Conservation (phyloP, 2,888 invertebrate genomes). For the Diarsia mendica region DNA sequence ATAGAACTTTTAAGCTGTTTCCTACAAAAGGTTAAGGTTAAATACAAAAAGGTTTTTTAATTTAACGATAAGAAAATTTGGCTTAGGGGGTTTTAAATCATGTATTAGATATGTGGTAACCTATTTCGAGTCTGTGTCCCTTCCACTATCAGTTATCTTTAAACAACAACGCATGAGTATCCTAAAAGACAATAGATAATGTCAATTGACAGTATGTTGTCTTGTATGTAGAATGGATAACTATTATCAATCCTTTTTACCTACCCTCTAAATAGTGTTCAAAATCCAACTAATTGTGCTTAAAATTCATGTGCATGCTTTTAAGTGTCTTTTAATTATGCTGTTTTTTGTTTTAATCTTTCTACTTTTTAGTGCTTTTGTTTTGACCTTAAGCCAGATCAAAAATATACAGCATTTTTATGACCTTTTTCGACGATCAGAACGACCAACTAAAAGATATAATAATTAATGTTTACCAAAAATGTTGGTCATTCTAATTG, state of each 20-base stretch:
- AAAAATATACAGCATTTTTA: constrained; percentile 49
- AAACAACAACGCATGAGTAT: not conserved
- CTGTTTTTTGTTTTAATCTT: constrained; percentile 50
- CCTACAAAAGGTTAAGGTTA: no score
- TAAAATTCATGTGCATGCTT: constrained; percentile 71
- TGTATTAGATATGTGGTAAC: no score
- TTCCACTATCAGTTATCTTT: not conserved
- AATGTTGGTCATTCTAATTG: constrained; percentile 51
- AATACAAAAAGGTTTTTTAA: no score
- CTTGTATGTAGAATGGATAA: not conserved
- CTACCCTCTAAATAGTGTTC: constrained; percentile 32
- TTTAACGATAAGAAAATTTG: no score
- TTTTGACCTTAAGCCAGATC: constrained; percentile 18
- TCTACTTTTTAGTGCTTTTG: constrained; percentile 29
- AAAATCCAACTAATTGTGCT: constrained; percentile 63
- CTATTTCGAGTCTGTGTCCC: no score
- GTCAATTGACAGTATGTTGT: not conserved
- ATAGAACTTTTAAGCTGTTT: no score
- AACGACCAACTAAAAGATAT: constrained; percentile 23
- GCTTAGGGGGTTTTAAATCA: no score
- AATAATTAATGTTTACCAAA: not conserved
- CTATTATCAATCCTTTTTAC: not conserved
- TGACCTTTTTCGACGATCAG: constrained; percentile 27
- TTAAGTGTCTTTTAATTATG: constrained; percentile 60
- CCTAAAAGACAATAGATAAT: not conserved